These are phyloP conservation scores for Gryllus longicercus DNA, from an alignment of 2,888 invertebrate genomes.

Conservation along the genomic window DNA sequence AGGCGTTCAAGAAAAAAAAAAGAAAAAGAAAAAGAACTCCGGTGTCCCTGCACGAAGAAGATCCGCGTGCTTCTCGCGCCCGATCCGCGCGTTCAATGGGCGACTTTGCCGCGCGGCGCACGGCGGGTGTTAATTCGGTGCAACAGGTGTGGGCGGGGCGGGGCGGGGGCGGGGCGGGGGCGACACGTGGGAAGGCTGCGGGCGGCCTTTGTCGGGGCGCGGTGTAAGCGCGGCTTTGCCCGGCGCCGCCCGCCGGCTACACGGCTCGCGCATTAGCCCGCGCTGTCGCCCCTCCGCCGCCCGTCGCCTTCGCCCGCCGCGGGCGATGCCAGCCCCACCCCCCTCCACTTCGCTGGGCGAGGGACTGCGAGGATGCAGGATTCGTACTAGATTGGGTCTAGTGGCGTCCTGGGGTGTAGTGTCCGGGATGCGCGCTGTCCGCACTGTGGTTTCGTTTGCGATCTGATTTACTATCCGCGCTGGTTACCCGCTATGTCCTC, in stretches of 20 bases:
- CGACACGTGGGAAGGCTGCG: not conserved
- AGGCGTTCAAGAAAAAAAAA: no score
- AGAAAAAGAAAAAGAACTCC: no score
- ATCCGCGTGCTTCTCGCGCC: not conserved
- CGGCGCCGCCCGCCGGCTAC: not conserved
- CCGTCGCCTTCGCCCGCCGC: not conserved
- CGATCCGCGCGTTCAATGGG: not conserved
- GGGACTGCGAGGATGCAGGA: no score
- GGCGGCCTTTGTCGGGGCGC: not conserved
- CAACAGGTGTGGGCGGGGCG: not conserved
- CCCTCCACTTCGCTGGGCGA: no score
- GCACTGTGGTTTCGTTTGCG: no score
- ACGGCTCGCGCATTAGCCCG: constrained; percentile 1
- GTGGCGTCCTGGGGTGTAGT: no score
- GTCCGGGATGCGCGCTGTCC: no score
- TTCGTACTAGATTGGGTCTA: no score
- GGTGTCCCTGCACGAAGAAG: not conserved
- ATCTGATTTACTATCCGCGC: no score
- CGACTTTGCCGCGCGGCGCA: not conserved
- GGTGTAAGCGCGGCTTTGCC: not conserved
- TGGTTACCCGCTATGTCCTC: no score
- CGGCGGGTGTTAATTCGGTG: not conserved
- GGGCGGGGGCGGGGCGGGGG: not conserved
- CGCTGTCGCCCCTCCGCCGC: constrained; percentile 4
- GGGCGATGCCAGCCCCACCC: not conserved